Percentiles rank a stretch among this genome's conserved stretches.
These are phyloP conservation scores for Varanus salvator DNA, from an alignment of 2,113 vertebrate genomes.

Conservation along the genomic window DNA sequence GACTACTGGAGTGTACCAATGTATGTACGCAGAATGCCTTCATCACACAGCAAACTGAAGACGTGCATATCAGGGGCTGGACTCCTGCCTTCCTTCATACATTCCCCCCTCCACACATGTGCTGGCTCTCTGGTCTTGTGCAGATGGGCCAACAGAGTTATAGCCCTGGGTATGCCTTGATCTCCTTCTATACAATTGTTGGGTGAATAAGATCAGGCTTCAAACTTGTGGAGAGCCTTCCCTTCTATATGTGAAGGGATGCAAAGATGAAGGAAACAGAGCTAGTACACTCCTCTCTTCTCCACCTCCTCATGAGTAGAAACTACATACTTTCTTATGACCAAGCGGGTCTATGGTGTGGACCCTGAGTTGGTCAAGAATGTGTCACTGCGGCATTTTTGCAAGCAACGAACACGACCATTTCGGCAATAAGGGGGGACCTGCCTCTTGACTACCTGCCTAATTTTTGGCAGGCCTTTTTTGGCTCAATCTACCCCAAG, in stretches of 20 bases:
- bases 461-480: rapidly evolving
- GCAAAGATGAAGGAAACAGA: too few species aligned
- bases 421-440: background rate
- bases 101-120: background rate
- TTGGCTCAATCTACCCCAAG: background rate
- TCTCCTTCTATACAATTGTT: background rate
- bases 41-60: background rate
- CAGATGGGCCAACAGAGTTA: background rate
- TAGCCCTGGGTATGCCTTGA: background rate
- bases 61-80: too few species aligned
- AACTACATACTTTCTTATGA: background rate
- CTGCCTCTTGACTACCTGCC: background rate
- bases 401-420: background rate
- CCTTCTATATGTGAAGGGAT: too few species aligned
- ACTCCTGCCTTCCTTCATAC: background rate
- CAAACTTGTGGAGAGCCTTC: too few species aligned
- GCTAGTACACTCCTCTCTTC: too few species aligned
- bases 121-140: background rate
- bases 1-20: background rate
- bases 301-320: too few species aligned
- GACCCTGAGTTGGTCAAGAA: background rate
- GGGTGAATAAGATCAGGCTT: too few species aligned
- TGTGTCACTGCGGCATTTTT: background rate
- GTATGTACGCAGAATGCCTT: background rate
- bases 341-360: background rate